Percentiles rank a stretch among this genome's conserved stretches.
Evolutionary conservation across 1,140 invertebrate species (phyloP).

Genomic region (Hycleus phaleratus): DNA sequence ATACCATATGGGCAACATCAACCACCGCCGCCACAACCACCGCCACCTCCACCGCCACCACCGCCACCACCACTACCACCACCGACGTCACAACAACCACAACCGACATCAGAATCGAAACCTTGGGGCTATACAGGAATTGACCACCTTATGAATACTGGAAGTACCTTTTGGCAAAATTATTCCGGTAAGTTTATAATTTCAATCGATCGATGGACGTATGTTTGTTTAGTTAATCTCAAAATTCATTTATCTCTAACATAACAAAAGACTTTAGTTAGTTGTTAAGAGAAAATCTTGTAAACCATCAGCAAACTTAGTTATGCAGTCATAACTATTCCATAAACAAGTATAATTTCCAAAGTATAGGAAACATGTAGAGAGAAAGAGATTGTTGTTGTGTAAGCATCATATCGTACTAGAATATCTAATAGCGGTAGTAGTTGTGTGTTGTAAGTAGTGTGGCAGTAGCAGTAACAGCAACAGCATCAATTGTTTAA

Average conservation of each 20-base stretch:
- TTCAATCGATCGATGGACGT: no score
- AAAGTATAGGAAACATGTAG: no score
- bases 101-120: constrained; percentile 49
- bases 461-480: no score
- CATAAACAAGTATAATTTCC: no score
- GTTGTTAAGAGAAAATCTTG: no score
- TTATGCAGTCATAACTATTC: no score
- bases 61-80: constrained; percentile 37
- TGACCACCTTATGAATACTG: constrained; percentile 59
- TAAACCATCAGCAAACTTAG: no score
- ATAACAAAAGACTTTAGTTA: no score
- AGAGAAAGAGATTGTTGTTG: no score
- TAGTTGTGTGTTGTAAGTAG: no score
- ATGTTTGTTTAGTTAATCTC: background rate
- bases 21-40: background rate
- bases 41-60: constrained; percentile 37
- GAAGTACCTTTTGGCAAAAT: constrained; percentile 79
- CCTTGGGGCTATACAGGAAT: constrained; percentile 67
- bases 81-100: constrained; percentile 19
- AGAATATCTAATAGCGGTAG: no score
- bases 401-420: no score
- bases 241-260: constrained; percentile 4
- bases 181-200: constrained; percentile 62
- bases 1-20: constrained; percentile 14
- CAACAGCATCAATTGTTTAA: constrained; percentile 11